Conservation (phyloP, 2,888 invertebrate species). For the Diarsia rubi region DNA sequence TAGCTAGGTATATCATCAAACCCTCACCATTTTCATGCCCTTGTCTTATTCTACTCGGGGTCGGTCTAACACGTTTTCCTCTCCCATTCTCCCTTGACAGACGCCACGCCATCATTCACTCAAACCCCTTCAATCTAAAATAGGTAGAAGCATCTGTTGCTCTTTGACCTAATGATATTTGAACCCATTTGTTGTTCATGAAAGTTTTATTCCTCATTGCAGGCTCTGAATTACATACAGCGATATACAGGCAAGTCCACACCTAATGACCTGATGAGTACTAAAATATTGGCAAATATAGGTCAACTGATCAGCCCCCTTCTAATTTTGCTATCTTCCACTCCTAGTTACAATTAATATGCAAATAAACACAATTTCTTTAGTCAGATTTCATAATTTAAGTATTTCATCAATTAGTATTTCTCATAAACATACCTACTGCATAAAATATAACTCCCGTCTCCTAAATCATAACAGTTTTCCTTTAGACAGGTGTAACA, state of each 20-base stretch:
- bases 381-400: not conserved
- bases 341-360: not conserved
- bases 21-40: too few species aligned
- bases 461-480: slow-evolving; percentile 20
- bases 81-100: too few species aligned
- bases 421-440: too few species aligned
- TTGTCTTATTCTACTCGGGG: too few species aligned
- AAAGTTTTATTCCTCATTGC: not conserved
- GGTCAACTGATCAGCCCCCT: not conserved
- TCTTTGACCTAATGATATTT: not conserved
- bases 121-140: not conserved
- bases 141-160: not conserved
- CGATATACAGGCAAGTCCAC: not conserved
- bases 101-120: too few species aligned
- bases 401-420: slow-evolving; percentile 5
- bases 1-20: too few species aligned
- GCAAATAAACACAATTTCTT: not conserved
- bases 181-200: not conserved
- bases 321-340: slow-evolving; percentile 6
- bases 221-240: not conserved
- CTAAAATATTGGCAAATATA: not conserved
- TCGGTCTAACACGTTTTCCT: too few species aligned
- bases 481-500: slow-evolving; percentile 38
- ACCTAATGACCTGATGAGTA: not conserved
- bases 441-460: not conserved